Evolutionary conservation across 2,888 invertebrate species (phyloP), one percentile per base, ranked within the genome.

Genomic region (Pollenia labialis): DNA sequence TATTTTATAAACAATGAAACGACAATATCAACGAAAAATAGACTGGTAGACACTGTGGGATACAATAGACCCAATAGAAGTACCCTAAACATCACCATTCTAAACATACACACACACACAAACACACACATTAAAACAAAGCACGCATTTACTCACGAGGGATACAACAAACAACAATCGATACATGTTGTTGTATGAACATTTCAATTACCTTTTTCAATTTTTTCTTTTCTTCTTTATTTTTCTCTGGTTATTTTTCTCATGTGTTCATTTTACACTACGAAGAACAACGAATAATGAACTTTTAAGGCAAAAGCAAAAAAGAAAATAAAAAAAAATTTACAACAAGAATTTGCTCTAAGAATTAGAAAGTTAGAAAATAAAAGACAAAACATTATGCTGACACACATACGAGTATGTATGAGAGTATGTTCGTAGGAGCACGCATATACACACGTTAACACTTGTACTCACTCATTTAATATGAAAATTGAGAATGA

Each of bases 131-230:
- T 54, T 46, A 2, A 54, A 74, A 71, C 42, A 54, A 56, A 58
- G 48, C 68, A 79, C 60, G 58, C 44, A 72, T 46, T 54, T 42
- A 42, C 42, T 48, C 60, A 69, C 44, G 58, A 12, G 69, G 58
- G 32, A 77, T 64, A 85, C 44, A 83, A 77, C 60, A 80, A 74
- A 74, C 62, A 85, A 74, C 81, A 87, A 87, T 82, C 80, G 76
- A 87, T 82, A 82, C 74, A 68, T 80, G 68, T 44, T 77, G 50
- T 64, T 81, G 71, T 40, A 52, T 42, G 54, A 77, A 86, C 46
- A 60, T 62, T 81, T 60, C 54, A 11, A 74, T 23, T 64, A 62
- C 46, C 48, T 76, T 74, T 76, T 58, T 46, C 18, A n/a, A 52
- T 64, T 1, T 18, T 48, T 66, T 74, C 16, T 18, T 72, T 40